phyloP scores from a whole-genome alignment of 2,797 vertebrate species.

The Geotrypetes seraphini region DNA sequence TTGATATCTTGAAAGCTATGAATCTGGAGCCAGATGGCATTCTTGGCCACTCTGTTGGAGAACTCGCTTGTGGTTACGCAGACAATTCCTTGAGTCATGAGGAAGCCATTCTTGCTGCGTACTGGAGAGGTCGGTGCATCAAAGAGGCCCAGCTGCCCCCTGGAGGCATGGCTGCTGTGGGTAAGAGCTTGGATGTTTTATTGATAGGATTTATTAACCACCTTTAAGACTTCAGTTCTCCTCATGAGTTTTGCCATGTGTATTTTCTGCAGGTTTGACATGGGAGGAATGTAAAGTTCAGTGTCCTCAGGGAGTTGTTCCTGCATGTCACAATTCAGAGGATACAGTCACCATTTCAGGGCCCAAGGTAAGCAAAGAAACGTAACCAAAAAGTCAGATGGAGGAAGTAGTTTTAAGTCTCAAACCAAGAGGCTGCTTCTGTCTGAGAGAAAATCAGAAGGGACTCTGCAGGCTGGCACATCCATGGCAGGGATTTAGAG shows the following conservation, averaged over 20 bases:
- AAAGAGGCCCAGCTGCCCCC: constrained; percentile 79
- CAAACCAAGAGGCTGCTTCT: no score
- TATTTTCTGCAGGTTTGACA: constrained; percentile 67
- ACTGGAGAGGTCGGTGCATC: constrained; percentile 89
- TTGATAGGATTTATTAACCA: no score
- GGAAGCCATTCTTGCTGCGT: constrained; percentile 79
- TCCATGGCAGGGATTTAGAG: no score
- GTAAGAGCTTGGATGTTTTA: no score
- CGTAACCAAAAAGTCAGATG: no score
- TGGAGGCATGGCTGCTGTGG: constrained; percentile 91
- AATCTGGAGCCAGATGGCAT: constrained; percentile 85
- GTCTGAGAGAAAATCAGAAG: no score
- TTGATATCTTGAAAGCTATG: constrained; percentile 74
- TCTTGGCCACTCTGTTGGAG: constrained; percentile 88
- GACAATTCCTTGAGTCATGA: constrained; percentile 77
- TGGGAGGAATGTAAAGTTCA: constrained; percentile 81
- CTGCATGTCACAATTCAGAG: constrained; percentile 90
- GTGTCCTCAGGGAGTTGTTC: constrained; percentile 81
- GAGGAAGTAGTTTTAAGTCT: no score
- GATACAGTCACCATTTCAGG: constrained; percentile 91
- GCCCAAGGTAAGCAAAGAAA: constrained; percentile 80
- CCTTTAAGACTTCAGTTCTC: no score
- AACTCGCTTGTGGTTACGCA: constrained; percentile 87
- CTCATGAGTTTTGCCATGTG: no score
- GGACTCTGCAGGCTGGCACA: no score